These are phyloP conservation scores for Lepidurus couesii DNA, from an alignment of 1,140 invertebrate genomes.

Conservation along the genomic window DNA sequence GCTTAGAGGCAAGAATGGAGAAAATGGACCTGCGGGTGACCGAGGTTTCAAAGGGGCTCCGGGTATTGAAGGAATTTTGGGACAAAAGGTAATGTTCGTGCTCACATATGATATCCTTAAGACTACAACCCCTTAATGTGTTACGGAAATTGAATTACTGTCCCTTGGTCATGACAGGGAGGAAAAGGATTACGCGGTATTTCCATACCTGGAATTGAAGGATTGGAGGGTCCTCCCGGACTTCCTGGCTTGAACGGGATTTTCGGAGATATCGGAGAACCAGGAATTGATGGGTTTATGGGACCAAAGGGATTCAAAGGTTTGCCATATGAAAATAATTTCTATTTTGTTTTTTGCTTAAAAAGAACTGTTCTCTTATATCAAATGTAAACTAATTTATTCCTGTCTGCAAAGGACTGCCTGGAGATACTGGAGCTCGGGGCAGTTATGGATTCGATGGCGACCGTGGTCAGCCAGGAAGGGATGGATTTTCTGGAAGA, in stretches of 20 bases:
- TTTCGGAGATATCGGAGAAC: slow-evolving; percentile 36
- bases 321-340: neutral
- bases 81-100: neutral
- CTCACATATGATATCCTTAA: too few relatives aligned
- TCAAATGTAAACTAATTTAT: neutral
- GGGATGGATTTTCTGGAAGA: slow-evolving; percentile 29
- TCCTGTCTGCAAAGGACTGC: slow-evolving; percentile 36
- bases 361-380: too few relatives aligned
- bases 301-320: slow-evolving; percentile 38
- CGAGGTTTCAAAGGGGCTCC: slow-evolving; percentile 37
- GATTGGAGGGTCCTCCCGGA: slow-evolving; percentile 39
- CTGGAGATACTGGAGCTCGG: slow-evolving; percentile 40
- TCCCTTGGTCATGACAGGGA: neutral
- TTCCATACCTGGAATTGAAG: slow-evolving; percentile 38
- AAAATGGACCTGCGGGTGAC: slow-evolving; percentile 37
- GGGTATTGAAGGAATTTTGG: slow-evolving; percentile 30
- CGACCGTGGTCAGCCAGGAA: neutral
- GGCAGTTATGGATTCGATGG: slow-evolving; percentile 39
- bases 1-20: slow-evolving; percentile 29
- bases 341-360: neutral
- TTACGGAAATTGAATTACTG: neutral
- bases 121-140: too few relatives aligned
- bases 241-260: slow-evolving; percentile 33
- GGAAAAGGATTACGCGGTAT: slow-evolving; percentile 37
- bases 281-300: slow-evolving; percentile 37